Evolutionary conservation across 2,797 vertebrate genomes (phyloP), one percentile per base, ranked within the genome.

Genomic region (Galago senegalensis): DNA sequence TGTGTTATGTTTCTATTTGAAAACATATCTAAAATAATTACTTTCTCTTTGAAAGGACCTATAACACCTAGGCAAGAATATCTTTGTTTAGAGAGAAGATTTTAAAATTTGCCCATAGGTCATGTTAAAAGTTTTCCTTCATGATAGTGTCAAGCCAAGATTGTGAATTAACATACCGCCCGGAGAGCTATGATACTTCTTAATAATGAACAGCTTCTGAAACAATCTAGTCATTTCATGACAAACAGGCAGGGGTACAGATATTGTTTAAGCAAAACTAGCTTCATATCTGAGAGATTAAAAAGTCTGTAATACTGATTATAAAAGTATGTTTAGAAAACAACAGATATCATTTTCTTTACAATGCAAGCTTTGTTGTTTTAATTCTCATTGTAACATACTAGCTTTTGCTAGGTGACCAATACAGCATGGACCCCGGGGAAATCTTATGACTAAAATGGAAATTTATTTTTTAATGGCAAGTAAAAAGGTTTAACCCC

Each of bases 121-220:
- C 84, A 81, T 87, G 20, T 83, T 94, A 87, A 93, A 83, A 31
- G 49, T 87, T 93, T 60, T 94, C 76, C 37, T 95, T 81, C 61
- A 89, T 84, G 69, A 83, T 72, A 56, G 53, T 85, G 25, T 40
- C 46, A 93, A 91, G 58, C 20, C 43, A 95, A 89, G 85, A 92
- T 88, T 88, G 29, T 90, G 80, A 53, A 37, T 77, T 92, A 91
- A 83, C 18, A 81, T 16, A 40, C 12, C 73, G 40, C 31, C 23
- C 76, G 34, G 27, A 80, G 67, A 40, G 20, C 13, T 91, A 61
- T 75, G 43, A 43, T 72, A 91, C 25, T 86, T 90, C 86, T 91
- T 95, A 80, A 83, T 40, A 93, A 82, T 87, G 60, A 95, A 75
- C 9, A 77, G 61, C 27, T 56, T 94, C 56, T 91, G 69, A 96